Evolutionary conservation across 2,113 vertebrate species (phyloP).

Genomic region (Copsychus sechellarum): DNA sequence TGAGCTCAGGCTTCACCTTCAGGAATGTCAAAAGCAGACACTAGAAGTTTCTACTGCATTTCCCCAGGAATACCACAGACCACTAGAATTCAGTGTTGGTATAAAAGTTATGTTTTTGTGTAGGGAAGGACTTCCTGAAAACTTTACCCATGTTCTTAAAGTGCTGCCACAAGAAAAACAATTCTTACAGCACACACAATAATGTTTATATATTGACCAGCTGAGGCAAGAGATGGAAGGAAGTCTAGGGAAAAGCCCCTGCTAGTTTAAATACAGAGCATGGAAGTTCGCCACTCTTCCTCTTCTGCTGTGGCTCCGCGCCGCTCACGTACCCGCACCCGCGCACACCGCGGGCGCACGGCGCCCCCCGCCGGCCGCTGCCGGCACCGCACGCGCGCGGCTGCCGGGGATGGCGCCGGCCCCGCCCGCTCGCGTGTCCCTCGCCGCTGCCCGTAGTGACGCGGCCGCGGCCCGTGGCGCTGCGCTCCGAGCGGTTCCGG

Average conservation of each 20-base stretch:
- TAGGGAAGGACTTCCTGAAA: neutral
- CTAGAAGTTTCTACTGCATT: neutral
- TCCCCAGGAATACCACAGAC: neutral
- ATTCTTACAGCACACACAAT: neutral
- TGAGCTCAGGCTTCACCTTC: neutral
- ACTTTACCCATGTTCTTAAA: neutral
- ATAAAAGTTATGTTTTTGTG: neutral
- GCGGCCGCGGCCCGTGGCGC: neutral
- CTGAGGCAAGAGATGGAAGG: neutral
- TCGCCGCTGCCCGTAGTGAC: neutral
- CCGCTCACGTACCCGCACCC: too few species aligned
- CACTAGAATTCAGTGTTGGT: neutral
- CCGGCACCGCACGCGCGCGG: too few species aligned
- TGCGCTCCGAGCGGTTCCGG: too few species aligned
- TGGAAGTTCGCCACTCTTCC: neutral
- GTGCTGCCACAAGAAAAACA: neutral
- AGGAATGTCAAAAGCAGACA: neutral
- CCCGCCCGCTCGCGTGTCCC: neutral
- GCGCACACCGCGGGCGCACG: neutral
- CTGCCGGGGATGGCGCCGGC: neutral
- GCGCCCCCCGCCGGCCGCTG: neutral
- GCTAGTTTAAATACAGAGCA: neutral
- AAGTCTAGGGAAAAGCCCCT: accelerated
- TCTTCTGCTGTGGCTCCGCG: neutral
- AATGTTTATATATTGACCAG: neutral